A percentile compares a stretch with the other conserved stretches of the same genome.
Conservation (phyloP, 1,140 invertebrate species). For the Penaeus vannamei region DNA sequence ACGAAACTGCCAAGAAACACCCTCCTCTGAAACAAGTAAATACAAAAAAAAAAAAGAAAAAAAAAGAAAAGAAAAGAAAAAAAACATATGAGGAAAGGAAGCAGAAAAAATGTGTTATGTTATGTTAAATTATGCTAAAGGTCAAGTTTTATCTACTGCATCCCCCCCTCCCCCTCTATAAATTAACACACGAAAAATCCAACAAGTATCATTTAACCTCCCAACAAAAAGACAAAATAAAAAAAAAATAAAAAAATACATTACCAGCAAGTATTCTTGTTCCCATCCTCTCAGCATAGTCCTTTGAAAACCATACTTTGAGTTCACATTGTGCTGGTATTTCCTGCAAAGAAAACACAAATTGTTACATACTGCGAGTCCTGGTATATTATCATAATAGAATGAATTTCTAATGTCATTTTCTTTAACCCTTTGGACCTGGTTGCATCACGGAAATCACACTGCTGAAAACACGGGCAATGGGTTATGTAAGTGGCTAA, state of each 20-base stretch:
- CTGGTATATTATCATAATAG: not conserved
- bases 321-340: conserved; percentile 71
- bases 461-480: no score
- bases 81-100: not conserved
- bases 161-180: no score
- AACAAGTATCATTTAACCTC: not conserved
- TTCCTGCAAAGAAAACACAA: conserved; percentile 69
- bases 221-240: not conserved
- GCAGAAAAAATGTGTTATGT: no score
- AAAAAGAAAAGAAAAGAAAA: not conserved
- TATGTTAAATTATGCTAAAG: no score
- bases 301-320: conserved; percentile 71
- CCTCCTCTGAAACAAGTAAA: conserved; percentile 64
- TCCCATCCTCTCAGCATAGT: conserved; percentile 71
- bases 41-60: conserved; percentile 1
- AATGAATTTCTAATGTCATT: no score
- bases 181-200: no score
- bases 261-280: conserved; percentile 68
- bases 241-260: not conserved
- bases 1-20: conserved; percentile 68
- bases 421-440: no score
- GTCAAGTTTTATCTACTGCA: no score
- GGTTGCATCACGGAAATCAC: no score
- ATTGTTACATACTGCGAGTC: not conserved
- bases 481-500: no score